Evolutionary conservation across 2,113 vertebrate genomes (phyloP), one percentile per base, ranked within the genome.

Genomic region (Ptilonorhynchus violaceus): DNA sequence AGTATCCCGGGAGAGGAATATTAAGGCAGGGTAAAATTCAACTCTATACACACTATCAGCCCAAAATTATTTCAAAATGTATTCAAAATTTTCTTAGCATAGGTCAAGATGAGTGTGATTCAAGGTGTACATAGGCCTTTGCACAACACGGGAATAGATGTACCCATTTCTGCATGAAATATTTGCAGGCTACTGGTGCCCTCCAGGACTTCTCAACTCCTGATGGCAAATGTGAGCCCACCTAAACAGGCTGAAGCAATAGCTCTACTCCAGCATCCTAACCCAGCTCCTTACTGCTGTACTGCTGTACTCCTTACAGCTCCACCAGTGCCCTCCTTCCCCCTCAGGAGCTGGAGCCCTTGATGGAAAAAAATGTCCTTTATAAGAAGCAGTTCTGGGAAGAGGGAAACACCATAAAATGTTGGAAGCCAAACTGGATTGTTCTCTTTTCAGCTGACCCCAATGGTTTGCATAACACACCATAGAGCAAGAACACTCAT

Each of bases 91-190:
- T 87, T 25, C 56, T 85, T 79, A 75, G 27, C 22, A 44, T 42
- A 75, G 70, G 18, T 56, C 66, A 81, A 75, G 44, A 31, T 20
- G 5, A 68, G 12, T 12, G 8, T 35, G 53, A 73, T 60, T 62
- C 15, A 66, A 19, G 13, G 28, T 18, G 10, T 35, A 15, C 4
- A 10, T 1, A 62, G 31, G 18, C 15, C 42, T 78, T 85, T 56
- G 47, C 1, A 1, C 24, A 2, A 3, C 13, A 11, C 0, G 1
- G 52, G 47, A 82, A 28, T 10, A 70, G 49, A 28, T 42, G 19
- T 2, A 20, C 10, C 47, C 2, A 0, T n/a, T 79, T 83, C 30
- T 31, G 42, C 12, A 27, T 10, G 1, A 59, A 76, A 62, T 42
- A 9, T 19, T 46, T 56, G 8, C 13, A 47, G 44, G 44, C 30